These are phyloP conservation scores for Dicyrtomina minuta DNA, from an alignment of 2,888 invertebrate species.

Conservation along the genomic window DNA sequence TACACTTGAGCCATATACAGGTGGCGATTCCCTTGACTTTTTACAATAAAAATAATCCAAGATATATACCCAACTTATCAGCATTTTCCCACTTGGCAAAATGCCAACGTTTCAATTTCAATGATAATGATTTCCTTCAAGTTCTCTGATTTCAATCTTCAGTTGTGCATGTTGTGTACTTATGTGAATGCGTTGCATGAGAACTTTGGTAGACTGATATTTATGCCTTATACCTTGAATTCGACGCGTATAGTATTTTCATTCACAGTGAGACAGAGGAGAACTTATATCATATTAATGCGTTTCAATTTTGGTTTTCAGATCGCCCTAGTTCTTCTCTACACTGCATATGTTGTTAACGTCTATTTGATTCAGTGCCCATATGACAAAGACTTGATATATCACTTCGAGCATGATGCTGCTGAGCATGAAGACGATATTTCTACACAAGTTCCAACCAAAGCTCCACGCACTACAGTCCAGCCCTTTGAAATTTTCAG, in stretches of 20 bases:
- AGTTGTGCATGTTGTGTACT: neutral
- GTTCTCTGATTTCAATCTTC: conserved; percentile 14
- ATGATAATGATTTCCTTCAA: conserved; percentile 21
- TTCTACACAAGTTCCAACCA: neutral
- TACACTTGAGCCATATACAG: no score
- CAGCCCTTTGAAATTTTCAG: neutral
- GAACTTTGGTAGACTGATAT: no score
- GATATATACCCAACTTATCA: no score
- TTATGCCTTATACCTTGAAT: no score
- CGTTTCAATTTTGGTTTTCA: conserved; percentile 17
- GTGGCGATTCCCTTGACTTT: neutral
- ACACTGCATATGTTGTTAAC: conserved; percentile 71
- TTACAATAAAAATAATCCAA: no score
- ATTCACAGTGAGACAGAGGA: no score
- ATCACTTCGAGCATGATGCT: neutral
- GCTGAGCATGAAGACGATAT: neutral
- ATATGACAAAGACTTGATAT: conserved; percentile 8
- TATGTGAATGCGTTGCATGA: neutral
- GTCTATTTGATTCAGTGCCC: conserved; percentile 56
- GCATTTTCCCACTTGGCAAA: conserved; percentile 6
- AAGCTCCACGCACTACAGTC: conserved; percentile 6
- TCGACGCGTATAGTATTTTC: no score
- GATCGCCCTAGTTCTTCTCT: conserved; percentile 65
- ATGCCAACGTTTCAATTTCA: conserved; percentile 11
- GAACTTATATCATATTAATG: no score